phyloP scores from a whole-genome alignment of 1,140 invertebrate species.

The Eulimnadia texana region DNA sequence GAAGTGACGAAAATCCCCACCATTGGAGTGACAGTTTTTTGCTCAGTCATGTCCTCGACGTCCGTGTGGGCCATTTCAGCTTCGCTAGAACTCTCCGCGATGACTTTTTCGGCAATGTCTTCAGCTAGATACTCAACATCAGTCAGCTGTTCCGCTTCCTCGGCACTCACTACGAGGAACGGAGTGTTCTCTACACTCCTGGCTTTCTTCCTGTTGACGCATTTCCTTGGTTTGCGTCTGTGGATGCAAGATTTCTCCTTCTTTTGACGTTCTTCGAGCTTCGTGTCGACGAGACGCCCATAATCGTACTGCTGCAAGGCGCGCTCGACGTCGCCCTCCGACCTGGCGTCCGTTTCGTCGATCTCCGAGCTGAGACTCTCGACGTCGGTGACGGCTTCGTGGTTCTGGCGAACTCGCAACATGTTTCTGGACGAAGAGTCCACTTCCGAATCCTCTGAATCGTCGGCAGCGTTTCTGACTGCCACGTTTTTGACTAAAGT shows the following conservation, averaged over 20 bases:
- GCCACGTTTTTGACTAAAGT: conserved; percentile 11
- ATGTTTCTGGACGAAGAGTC: background rate
- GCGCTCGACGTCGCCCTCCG: background rate
- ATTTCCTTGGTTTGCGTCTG: conserved; percentile 19
- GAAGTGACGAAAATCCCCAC: background rate
- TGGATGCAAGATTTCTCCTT: conserved; percentile 19
- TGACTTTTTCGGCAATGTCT: background rate
- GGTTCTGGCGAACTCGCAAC: background rate
- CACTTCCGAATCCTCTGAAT: background rate
- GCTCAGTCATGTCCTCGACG: background rate
- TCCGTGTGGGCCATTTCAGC: background rate
- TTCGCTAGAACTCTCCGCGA: background rate
- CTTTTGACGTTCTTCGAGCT: conserved; percentile 18
- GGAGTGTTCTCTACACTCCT: background rate
- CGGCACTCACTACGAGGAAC: conserved; percentile 10
- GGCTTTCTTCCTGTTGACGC: conserved; percentile 19
- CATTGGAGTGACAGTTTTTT: background rate
- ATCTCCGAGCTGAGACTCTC: conserved; percentile 2
- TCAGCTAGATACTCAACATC: conserved; percentile 6
- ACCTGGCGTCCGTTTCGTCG: conserved; percentile 1
- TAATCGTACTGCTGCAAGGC: conserved; percentile 1
- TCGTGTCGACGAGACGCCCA: conserved; percentile 18
- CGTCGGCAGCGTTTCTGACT: background rate
- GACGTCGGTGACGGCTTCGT: conserved; percentile 11
- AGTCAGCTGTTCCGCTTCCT: conserved; percentile 9